These are phyloP conservation scores for Platyrinchus mystaceus DNA, from an alignment of 2,797 vertebrate genomes.

Conservation along the genomic window DNA sequence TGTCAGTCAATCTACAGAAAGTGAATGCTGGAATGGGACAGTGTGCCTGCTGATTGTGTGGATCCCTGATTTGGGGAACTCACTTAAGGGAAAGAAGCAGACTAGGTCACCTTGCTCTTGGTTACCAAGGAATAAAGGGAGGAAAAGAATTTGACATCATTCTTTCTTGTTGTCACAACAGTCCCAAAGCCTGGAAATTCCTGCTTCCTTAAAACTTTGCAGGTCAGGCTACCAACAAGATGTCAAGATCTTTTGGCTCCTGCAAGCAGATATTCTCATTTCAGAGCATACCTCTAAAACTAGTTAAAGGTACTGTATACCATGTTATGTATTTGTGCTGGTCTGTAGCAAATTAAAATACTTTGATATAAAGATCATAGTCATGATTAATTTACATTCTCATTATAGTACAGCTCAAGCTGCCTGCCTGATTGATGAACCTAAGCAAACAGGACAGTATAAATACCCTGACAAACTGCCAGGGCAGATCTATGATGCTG, in stretches of 20 bases:
- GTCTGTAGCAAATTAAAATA: conserved; percentile 40
- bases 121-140: neutral
- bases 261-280: neutral
- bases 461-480: conserved; percentile 94
- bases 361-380: neutral
- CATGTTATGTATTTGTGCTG: neutral
- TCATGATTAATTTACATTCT: conserved; percentile 53
- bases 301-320: neutral
- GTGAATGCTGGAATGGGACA: neutral
- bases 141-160: neutral
- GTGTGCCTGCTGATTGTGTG: neutral
- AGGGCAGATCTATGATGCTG: conserved; percentile 94
- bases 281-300: neutral
- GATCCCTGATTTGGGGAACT: neutral
- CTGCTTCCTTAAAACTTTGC: conserved; percentile 19
- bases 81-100: neutral
- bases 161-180: neutral
- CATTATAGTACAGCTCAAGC: conserved; percentile 92
- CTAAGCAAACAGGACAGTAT: conserved; percentile 92
- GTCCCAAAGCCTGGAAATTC: conserved; percentile 9
- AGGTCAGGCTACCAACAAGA: conserved; percentile 5
- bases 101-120: neutral
- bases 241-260: neutral
- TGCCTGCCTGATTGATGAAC: conserved; percentile 94
- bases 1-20: neutral